These are phyloP conservation scores for Ascidia mentula DNA, from an alignment of 23 tunicate species.

Conservation along the genomic window DNA sequence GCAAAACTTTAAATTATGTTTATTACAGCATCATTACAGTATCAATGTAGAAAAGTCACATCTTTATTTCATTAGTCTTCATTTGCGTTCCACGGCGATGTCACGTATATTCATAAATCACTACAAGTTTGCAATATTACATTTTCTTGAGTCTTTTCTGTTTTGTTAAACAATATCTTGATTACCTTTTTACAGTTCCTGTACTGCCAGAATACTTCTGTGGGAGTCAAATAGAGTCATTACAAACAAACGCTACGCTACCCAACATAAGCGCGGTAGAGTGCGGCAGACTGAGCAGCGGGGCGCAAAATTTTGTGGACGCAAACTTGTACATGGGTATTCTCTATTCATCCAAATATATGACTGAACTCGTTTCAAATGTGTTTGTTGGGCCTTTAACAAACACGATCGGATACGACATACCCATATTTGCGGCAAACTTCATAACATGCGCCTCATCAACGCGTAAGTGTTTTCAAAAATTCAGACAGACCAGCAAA, in stretches of 20 bases:
- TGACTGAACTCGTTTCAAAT: slow-evolving; percentile 63
- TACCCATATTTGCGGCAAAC: slow-evolving; percentile 78
- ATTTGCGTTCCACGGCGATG: too few relatives aligned
- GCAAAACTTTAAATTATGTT: too few relatives aligned
- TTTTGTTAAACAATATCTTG: too few relatives aligned
- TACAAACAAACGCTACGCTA: background rate
- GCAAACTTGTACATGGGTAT: slow-evolving; percentile 77
- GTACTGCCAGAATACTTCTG: slow-evolving; percentile 73
- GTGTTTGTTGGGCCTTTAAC: slow-evolving; percentile 75
- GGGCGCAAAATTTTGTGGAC: background rate
- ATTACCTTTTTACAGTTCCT: slow-evolving; percentile 43
- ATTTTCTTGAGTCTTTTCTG: too few relatives aligned
- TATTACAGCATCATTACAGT: too few relatives aligned
- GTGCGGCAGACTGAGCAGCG: background rate
- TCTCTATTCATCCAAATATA: slow-evolving; percentile 77
- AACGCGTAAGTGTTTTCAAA: slow-evolving; percentile 68
- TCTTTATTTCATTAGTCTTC: too few relatives aligned
- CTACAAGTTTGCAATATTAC: too few relatives aligned
- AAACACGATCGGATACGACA: slow-evolving; percentile 72
- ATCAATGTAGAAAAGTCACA: too few relatives aligned
- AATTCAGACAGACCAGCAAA: too few relatives aligned
- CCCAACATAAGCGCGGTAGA: background rate
- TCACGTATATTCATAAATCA: too few relatives aligned
- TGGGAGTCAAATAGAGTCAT: slow-evolving; percentile 22
- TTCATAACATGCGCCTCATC: slow-evolving; percentile 46